Percentiles rank a stretch among this genome's conserved stretches.
Evolutionary conservation across 1,140 invertebrate species (phyloP).

Genomic region (Aporrectodea caliginosa): DNA sequence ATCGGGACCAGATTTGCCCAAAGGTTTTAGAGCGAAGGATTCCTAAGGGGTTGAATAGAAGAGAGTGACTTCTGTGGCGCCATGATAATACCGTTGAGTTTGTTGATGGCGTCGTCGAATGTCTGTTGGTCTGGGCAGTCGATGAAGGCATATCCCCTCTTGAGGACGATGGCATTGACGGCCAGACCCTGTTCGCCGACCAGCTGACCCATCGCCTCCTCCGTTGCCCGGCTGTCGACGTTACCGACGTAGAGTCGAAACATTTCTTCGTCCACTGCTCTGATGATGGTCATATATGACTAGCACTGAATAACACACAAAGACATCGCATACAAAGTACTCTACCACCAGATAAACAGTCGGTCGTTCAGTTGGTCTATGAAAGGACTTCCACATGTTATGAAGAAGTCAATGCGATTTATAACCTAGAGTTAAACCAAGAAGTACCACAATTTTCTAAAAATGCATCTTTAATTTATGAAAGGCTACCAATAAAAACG

Average conservation of each 20-base stretch:
- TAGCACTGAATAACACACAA: slow-evolving; percentile 37
- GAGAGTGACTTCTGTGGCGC: not conserved
- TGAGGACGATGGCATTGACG: slow-evolving; percentile 70
- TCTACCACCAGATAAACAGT: no score
- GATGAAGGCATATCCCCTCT: slow-evolving; percentile 77
- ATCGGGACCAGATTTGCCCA: no score
- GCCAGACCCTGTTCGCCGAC: slow-evolving; percentile 70
- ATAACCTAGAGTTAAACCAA: no score
- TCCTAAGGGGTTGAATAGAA: not conserved
- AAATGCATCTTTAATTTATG: no score
- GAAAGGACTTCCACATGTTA: no score
- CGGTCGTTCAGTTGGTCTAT: no score
- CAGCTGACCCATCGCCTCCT: slow-evolving; percentile 67
- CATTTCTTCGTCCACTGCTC: slow-evolving; percentile 13
- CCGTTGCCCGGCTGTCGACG: slow-evolving; percentile 70
- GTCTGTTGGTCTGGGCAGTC: slow-evolving; percentile 75
- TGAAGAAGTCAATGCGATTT: no score
- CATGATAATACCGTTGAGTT: slow-evolving; percentile 64
- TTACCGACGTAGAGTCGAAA: slow-evolving; percentile 72
- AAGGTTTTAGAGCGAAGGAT: no score
- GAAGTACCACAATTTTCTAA: no score
- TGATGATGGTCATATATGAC: slow-evolving; percentile 25
- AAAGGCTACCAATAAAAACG: no score
- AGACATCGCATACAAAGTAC: no score
- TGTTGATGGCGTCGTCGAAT: slow-evolving; percentile 74